A percentile compares a stretch with the other conserved stretches of the same genome.
phyloP scores from a whole-genome alignment of 2,113 vertebrate species.

The Poeciliopsis prolifica region DNA sequence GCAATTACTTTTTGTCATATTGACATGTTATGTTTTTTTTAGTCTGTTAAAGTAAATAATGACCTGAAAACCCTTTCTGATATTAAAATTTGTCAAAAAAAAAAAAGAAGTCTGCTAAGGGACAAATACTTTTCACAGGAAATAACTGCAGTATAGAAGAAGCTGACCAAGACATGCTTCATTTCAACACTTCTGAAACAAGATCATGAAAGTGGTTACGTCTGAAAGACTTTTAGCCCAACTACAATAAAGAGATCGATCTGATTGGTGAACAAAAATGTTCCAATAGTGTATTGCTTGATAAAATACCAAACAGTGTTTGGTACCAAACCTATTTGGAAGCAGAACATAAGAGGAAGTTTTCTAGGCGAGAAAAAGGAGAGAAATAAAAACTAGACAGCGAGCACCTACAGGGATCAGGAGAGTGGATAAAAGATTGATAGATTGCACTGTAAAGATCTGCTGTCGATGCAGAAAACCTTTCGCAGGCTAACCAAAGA shows the following conservation, averaged over 20 bases:
- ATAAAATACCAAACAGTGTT: slow-evolving; percentile 1
- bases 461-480: slow-evolving; percentile 24
- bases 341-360: not conserved
- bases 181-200: not conserved
- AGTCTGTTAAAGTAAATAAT: not conserved
- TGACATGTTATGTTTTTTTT: not conserved
- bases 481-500: slow-evolving; percentile 37
- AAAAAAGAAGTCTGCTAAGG: too few species aligned
- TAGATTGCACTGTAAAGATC: slow-evolving; percentile 15
- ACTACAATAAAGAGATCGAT: not conserved
- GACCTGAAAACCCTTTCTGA: not conserved
- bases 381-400: not conserved
- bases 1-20: too few species aligned
- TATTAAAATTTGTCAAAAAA: not conserved
- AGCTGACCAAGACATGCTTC: not conserved
- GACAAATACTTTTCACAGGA: not conserved
- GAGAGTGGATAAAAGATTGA: not conserved
- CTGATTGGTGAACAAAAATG: not conserved
- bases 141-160: not conserved
- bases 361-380: not conserved
- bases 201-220: not conserved
- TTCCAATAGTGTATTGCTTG: too few species aligned
- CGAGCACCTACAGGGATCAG: not conserved
- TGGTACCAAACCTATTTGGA: slow-evolving; percentile 31
- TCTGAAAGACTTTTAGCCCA: not conserved